These are phyloP conservation scores for Chloromyia formosa DNA, from an alignment of 2,888 invertebrate species.

Conservation along the genomic window DNA sequence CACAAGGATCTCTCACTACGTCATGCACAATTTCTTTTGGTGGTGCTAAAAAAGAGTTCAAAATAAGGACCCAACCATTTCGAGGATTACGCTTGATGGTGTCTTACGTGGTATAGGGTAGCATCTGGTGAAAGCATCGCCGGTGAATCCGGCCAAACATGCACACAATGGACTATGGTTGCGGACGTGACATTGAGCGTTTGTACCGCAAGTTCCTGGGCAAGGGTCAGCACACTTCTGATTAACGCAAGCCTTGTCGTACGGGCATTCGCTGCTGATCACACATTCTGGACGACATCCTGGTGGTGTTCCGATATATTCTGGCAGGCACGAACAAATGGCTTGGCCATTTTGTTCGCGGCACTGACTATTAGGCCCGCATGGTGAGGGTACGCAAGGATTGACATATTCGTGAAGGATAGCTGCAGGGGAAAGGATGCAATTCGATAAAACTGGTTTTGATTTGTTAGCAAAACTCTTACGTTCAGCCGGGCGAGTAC, in stretches of 20 bases:
- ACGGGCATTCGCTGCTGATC: constrained; percentile 79
- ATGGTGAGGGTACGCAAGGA: constrained; percentile 79
- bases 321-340: constrained; percentile 74
- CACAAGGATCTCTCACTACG: constrained; percentile 66
- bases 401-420: constrained; percentile 59
- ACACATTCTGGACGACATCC: constrained; percentile 83
- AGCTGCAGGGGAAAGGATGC: constrained; percentile 43
- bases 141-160: constrained; percentile 67
- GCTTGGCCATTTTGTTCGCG: constrained; percentile 72
- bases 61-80: too few relatives aligned
- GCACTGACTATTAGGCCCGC: constrained; percentile 80
- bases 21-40: constrained; percentile 56
- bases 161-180: constrained; percentile 72
- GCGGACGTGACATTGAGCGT: constrained; percentile 68
- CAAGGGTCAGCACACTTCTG: constrained; percentile 79
- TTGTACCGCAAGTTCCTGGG: constrained; percentile 72
- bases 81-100: too few relatives aligned
- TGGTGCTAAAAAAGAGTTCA: constrained; percentile 55
- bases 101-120: constrained; percentile 64
- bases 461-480: constrained; percentile 64
- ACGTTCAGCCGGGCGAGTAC: constrained; percentile 65
- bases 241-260: constrained; percentile 77
- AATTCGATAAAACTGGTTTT: constrained; percentile 60
- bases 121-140: constrained; percentile 71
- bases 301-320: constrained; percentile 78